Percentiles rank a stretch among this genome's conserved stretches.
Conservation (phyloP, 2,888 invertebrate species). For the Ptilodon capucinus region DNA sequence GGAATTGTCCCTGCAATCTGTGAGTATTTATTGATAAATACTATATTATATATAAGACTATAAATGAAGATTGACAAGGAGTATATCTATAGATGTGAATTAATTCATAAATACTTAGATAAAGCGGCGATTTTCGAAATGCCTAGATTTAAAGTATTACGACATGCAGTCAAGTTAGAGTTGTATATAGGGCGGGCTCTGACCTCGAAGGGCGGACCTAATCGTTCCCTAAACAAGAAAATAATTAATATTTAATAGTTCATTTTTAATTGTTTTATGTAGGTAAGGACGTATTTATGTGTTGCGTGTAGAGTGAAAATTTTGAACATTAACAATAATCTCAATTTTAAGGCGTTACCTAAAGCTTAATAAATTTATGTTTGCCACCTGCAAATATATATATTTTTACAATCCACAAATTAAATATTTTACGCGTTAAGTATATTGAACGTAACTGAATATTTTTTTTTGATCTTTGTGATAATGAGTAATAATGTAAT, state of each 20-base stretch:
- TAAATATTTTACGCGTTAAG: too few relatives aligned
- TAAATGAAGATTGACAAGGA: background rate
- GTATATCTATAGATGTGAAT: slow-evolving; percentile 14
- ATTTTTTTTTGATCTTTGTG: too few relatives aligned
- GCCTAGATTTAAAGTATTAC: slow-evolving; percentile 44
- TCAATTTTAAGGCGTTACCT: too few relatives aligned
- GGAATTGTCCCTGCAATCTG: slow-evolving; percentile 45
- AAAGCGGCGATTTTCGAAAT: slow-evolving; percentile 25
- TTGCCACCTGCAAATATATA: too few relatives aligned
- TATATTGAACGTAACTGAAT: too few relatives aligned
- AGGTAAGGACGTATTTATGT: background rate
- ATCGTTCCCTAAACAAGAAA: slow-evolving; percentile 21
- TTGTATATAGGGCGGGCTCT: slow-evolving; percentile 63
- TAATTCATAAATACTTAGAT: slow-evolving; percentile 45
- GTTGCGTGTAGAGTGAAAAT: background rate
- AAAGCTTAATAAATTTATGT: too few relatives aligned
- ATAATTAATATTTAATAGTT: slow-evolving; percentile 10
- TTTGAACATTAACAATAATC: background rate
- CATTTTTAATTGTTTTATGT: slow-evolving; percentile 2
- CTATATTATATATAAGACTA: background rate
- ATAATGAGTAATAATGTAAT: too few relatives aligned
- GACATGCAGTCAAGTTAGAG: slow-evolving; percentile 48
- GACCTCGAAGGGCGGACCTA: slow-evolving; percentile 46
- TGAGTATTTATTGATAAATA: slow-evolving; percentile 47
- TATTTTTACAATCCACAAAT: too few relatives aligned